A percentile compares a stretch with the other conserved stretches of the same genome.
Conservation (phyloP, 2,113 vertebrate species). For the Herpailurus yagouaroundi region DNA sequence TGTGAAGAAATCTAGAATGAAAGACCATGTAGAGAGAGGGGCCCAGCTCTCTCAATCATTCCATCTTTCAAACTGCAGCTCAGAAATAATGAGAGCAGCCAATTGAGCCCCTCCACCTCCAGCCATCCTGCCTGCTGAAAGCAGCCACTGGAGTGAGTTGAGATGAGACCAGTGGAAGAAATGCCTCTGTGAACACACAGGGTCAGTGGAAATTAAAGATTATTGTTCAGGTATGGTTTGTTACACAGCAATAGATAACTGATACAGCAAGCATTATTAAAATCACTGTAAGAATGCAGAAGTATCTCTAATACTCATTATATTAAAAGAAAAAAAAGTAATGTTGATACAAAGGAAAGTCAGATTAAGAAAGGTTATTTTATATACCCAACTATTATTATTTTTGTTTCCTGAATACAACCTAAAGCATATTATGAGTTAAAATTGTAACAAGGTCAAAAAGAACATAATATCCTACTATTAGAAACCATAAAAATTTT, state of each 20-base stretch:
- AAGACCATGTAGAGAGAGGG: neutral
- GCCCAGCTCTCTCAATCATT: neutral
- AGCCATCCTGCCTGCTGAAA: no score
- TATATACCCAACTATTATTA: neutral
- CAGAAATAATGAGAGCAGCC: neutral
- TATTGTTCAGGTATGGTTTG: neutral
- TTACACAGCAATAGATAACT: neutral
- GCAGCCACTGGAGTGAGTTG: neutral
- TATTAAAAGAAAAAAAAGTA: neutral
- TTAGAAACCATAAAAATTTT: slow-evolving; percentile 29
- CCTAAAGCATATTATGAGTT: neutral
- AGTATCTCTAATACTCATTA: neutral
- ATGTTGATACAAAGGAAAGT: neutral
- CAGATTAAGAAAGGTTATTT: neutral
- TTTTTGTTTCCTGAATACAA: slow-evolving; percentile 15
- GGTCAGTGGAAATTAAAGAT: neutral
- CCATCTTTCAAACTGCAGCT: neutral
- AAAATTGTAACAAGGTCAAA: slow-evolving; percentile 52
- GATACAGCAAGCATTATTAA: neutral
- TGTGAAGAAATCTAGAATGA: neutral
- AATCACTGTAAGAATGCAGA: neutral
- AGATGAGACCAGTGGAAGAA: neutral
- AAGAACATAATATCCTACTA: neutral
- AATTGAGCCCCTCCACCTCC: fast-evolving
- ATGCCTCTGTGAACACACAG: fast-evolving